Percentiles rank a stretch among this genome's conserved stretches.
phyloP scores from a whole-genome alignment of 2,113 vertebrate genomes.

The Dicrurus megarhynchus region DNA sequence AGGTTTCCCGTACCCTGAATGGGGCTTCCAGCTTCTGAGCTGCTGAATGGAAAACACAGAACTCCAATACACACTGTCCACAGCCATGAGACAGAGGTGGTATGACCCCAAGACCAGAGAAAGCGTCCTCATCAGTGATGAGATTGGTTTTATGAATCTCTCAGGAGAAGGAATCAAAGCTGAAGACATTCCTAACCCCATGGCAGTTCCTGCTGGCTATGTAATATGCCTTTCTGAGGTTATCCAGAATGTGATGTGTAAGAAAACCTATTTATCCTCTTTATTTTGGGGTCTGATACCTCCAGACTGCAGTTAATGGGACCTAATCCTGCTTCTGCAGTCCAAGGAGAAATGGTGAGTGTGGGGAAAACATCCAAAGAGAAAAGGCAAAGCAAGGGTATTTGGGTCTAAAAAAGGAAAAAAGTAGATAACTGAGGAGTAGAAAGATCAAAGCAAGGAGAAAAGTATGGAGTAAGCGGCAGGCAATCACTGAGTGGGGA shows the following conservation, averaged over 20 bases:
- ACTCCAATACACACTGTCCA: background rate
- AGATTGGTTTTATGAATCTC: background rate
- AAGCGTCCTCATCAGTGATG: background rate
- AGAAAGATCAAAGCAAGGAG: background rate
- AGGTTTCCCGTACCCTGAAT: background rate
- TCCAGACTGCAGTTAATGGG: background rate
- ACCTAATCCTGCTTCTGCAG: background rate
- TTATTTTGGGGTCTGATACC: background rate
- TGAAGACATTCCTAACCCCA: background rate
- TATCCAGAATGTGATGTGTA: rapidly evolving
- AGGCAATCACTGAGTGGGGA: background rate
- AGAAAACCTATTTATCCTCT: background rate
- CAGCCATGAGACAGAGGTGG: background rate
- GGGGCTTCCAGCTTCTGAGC: background rate
- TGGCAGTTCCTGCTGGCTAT: background rate
- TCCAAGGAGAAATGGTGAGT: background rate
- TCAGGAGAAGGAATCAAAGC: background rate
- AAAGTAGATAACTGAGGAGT: background rate
- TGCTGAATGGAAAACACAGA: background rate
- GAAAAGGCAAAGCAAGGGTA: background rate
- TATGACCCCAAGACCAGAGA: background rate
- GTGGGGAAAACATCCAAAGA: background rate
- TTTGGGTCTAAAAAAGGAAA: background rate
- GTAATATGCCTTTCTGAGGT: background rate
- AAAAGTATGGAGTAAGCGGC: background rate